A percentile compares a stretch with the other conserved stretches of the same genome.
phyloP scores from a whole-genome alignment of 2,888 invertebrate species.

The Aspidiotus rigidus region DNA sequence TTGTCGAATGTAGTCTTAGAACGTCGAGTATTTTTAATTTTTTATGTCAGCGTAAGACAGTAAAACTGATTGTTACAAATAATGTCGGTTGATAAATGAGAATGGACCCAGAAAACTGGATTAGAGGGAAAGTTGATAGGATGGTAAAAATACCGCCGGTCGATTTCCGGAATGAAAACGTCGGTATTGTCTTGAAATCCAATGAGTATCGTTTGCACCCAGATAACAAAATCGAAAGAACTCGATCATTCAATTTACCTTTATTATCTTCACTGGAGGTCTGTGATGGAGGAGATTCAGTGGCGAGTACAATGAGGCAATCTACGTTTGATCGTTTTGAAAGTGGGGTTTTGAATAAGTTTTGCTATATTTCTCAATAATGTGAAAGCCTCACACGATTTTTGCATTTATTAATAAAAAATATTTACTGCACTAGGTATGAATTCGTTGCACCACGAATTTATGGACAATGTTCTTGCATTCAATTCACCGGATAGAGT shows the following conservation, averaged over 20 bases:
- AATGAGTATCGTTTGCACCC: too few species aligned
- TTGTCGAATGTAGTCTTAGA: too few species aligned
- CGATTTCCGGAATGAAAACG: background rate
- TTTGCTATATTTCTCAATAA: too few species aligned
- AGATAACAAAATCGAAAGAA: too few species aligned
- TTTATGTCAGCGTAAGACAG: too few species aligned
- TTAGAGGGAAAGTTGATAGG: conserved; percentile 17
- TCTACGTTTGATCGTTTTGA: background rate
- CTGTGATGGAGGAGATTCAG: too few species aligned
- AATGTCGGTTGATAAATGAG: background rate
- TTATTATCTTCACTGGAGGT: too few species aligned
- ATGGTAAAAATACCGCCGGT: conserved; percentile 1
- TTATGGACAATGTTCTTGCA: conserved; percentile 38
- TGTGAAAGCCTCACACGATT: background rate
- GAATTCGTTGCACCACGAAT: conserved; percentile 35
- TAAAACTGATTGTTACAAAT: background rate
- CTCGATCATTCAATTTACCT: too few species aligned
- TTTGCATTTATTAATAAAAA: background rate
- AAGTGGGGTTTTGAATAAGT: background rate
- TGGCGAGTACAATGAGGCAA: background rate
- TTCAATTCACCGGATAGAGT: conserved; percentile 44
- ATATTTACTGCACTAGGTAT: conserved; percentile 5
- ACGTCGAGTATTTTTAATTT: too few species aligned
- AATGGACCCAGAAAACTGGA: conserved; percentile 19
- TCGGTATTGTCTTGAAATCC: too few species aligned